phyloP scores from a whole-genome alignment of 2,888 invertebrate species.

The Scelioninae gen. 1 region DNA sequence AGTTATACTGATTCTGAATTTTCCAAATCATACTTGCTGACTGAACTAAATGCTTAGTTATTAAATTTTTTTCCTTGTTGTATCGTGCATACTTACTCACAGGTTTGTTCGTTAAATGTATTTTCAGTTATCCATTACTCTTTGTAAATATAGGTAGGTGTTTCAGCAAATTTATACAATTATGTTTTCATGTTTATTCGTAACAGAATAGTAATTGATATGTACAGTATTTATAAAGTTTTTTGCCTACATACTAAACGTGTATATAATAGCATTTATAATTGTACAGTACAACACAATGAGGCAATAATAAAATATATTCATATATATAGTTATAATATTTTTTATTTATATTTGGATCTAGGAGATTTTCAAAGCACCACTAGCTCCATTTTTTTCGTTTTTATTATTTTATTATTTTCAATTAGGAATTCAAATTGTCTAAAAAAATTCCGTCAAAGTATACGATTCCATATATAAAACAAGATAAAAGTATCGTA shows the following conservation, averaged over 20 bases:
- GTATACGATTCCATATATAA: not conserved
- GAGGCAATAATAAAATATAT: constrained; percentile 65
- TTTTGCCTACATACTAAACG: constrained; percentile 75
- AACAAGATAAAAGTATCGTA: not conserved
- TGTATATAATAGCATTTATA: constrained; percentile 65
- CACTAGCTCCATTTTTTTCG: constrained; percentile 18
- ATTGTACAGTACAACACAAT: constrained; percentile 50
- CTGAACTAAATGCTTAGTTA: too few relatives aligned
- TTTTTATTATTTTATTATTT: not conserved
- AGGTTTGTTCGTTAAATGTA: too few relatives aligned
- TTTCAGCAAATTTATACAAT: constrained; percentile 8
- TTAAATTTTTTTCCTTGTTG: too few relatives aligned
- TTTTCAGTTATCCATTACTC: not conserved
- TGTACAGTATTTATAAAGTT: constrained; percentile 82
- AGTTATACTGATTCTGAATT: too few relatives aligned
- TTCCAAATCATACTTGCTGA: too few relatives aligned
- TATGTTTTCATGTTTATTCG: constrained; percentile 77
- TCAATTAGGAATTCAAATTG: not conserved
- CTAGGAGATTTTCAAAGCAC: constrained; percentile 32
- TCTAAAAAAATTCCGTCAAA: not conserved
- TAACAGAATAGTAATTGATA: constrained; percentile 83
- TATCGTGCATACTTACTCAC: too few relatives aligned
- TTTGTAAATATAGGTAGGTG: not conserved
- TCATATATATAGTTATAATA: constrained; percentile 21
- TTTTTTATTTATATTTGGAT: constrained; percentile 28